Evolutionary conservation across 2,113 vertebrate species (phyloP), one percentile per base, ranked within the genome.

Genomic region (Epinephelus lanceolatus): DNA sequence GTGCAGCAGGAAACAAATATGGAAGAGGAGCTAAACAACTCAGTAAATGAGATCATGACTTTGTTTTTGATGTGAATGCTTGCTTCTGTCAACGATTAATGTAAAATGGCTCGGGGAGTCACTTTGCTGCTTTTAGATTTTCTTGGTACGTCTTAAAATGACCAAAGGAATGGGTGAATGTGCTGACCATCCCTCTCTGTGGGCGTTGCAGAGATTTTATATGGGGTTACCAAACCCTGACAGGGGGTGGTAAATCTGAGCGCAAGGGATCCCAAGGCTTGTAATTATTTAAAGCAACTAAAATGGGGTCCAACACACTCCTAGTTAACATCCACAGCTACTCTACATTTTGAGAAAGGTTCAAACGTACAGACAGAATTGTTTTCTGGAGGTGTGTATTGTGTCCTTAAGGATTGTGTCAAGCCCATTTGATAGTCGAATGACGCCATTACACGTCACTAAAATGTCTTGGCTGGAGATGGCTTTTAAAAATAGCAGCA

Each of bases 391-490:
- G 57, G 37, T 76, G 81, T 75, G 72, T 42, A 59, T 84, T 87
- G 75, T 88, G 86, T 82, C 60, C 85, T 80, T 70, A 73, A 71
- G 73, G 30, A 65, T 86, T 85, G 53, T 68, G 76, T 91, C 65
- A 53, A 85, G 63, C 53, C 33, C 71, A 81, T 94, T 83, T 91
- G 88, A 92, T 86, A 81, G 85, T 79, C 23, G 59, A 86, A 86
- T 94, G 92, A 94, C 85, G 88, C 86, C 84, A 85, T 83, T 76
- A 84, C 88, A 84, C 19, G 80, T 89, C 69, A 27, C 92, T 93
- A 88, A 95, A 95, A 95, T 95, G 94, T 94, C 94, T 95, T 94
- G 92, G 94, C 94, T 90, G 73, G 78, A 95, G 92, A 93, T 87
- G 88, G 78, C 56, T 88, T 92, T 95, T 94, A 96, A 92, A 96